Evolutionary conservation across 1,140 invertebrate species (phyloP), one percentile per base, ranked within the genome.

Genomic region (Physella acuta): DNA sequence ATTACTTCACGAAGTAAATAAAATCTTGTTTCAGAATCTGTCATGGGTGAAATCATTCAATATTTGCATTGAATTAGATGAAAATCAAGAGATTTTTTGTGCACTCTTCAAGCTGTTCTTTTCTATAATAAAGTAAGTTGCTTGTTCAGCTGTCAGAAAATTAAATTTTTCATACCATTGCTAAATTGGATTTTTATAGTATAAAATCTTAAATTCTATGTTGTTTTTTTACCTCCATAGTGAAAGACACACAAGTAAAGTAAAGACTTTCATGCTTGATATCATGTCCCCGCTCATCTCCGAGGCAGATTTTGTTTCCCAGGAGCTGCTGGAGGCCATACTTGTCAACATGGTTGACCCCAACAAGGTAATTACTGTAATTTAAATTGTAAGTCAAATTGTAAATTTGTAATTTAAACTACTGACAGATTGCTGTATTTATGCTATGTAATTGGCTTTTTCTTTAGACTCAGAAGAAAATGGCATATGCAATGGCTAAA

Each of bases 31-130:
- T 70, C 92, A 98, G 88, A 99, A 98, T 86, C 88, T 99, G 71
- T 95, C 95, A 14, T 98, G 96, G 86, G 95, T 98, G 28, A 99
- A 99, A 83, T 97, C 95, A 0, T 99, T 99, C 85, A 98, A 98
- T 84, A 98, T 99, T 91, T 98, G 96, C 85, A 95, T 98, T 83
- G 96, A 99, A 82, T 85, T 98, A 49, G 95, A 98, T 84, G 95
- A 98, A 84, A 97, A 93, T 78, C 94, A 98, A 85, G 94, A 97
- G 85, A 97, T 98, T 78, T 97, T 98, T 83, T 95, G 94, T 80
- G 90, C 91, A 51, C 87, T 99, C 5, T 98, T 98, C 85, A 91
- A 91, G 59, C 88, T 97, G n/a, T 96, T 98, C 89, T 98, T 98
- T 83, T 93, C 91, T 84, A 95, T 97, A 84, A 92, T 97, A 76